A percentile compares a stretch with the other conserved stretches of the same genome.
These are phyloP conservation scores for Endomychus coccineus DNA, from an alignment of 2,888 invertebrate genomes.

Conservation along the genomic window DNA sequence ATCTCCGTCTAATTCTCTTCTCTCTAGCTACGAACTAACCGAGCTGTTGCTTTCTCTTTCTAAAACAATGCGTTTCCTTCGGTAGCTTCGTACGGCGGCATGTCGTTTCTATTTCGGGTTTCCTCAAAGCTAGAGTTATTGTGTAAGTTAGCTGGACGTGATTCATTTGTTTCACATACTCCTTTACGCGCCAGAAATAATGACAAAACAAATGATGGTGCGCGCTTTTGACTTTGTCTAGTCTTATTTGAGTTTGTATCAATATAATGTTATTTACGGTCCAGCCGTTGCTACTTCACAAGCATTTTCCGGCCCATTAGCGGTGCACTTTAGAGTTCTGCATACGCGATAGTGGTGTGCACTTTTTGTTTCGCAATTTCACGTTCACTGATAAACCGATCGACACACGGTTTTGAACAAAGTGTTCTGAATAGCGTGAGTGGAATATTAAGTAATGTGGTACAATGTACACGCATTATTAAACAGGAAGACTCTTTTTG, in stretches of 20 bases:
- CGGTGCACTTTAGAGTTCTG: too few relatives aligned
- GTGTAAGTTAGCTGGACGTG: conserved; percentile 20
- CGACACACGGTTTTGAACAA: too few relatives aligned
- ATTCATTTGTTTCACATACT: conserved; percentile 27
- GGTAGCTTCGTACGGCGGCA: conserved; percentile 12
- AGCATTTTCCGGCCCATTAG: too few relatives aligned
- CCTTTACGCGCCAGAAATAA: conserved; percentile 27
- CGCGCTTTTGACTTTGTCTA: conserved; percentile 12
- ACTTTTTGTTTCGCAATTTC: too few relatives aligned
- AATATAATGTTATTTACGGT: conserved; percentile 15
- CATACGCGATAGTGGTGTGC: too few relatives aligned
- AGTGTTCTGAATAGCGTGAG: too few relatives aligned
- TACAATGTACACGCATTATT: too few relatives aligned
- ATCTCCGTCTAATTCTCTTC: not conserved
- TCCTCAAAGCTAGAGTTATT: conserved; percentile 18
- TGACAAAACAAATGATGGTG: conserved; percentile 27
- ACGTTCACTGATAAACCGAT: too few relatives aligned
- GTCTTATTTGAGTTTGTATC: conserved; percentile 12
- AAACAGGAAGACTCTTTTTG: too few relatives aligned
- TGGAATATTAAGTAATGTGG: too few relatives aligned
- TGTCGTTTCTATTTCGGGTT: conserved; percentile 14
- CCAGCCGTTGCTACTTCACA: too few relatives aligned
- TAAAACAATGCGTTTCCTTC: conserved; percentile 9
- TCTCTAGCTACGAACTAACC: conserved; percentile 3
- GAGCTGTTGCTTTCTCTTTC: conserved; percentile 9